Conservation (phyloP, 2,888 invertebrate species). For the Oscheius sp. region DNA sequence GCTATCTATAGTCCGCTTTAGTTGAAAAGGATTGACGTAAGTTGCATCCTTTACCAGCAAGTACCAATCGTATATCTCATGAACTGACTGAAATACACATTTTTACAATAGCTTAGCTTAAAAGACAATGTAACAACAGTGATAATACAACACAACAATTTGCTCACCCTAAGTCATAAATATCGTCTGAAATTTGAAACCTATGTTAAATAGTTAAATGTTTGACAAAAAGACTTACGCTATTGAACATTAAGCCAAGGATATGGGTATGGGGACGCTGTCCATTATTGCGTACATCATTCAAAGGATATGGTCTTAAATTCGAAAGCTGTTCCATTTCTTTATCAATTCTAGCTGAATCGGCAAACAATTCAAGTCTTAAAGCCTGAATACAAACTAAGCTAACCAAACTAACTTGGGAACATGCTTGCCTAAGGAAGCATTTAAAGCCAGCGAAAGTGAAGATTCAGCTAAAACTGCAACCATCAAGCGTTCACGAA, state of each 20-base stretch:
- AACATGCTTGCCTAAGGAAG: conserved; percentile 82
- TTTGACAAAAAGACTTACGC: conserved; percentile 33
- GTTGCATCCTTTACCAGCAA: conserved; percentile 85
- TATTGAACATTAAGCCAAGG: conserved; percentile 45
- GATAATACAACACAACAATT: not conserved
- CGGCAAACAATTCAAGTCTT: conserved; percentile 58
- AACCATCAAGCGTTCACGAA: conserved; percentile 86
- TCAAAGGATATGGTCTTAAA: conserved; percentile 53
- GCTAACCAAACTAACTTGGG: not conserved
- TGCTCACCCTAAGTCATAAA: not conserved
- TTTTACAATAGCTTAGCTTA: not conserved
- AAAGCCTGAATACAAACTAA: not conserved
- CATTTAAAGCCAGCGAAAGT: conserved; percentile 85
- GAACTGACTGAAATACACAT: conserved; percentile 64
- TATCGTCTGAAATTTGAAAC: not conserved
- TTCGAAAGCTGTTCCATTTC: conserved; percentile 57
- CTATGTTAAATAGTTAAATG: not conserved
- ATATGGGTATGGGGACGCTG: conserved; percentile 51
- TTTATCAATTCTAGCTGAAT: conserved; percentile 57
- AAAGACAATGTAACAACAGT: not conserved
- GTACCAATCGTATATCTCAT: conserved; percentile 88
- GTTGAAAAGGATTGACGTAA: conserved; percentile 83
- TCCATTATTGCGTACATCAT: conserved; percentile 35
- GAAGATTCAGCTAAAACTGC: conserved; percentile 82
- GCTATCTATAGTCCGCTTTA: conserved; percentile 77